phyloP scores from a whole-genome alignment of 2,888 invertebrate species.

The Operophtera brumata region DNA sequence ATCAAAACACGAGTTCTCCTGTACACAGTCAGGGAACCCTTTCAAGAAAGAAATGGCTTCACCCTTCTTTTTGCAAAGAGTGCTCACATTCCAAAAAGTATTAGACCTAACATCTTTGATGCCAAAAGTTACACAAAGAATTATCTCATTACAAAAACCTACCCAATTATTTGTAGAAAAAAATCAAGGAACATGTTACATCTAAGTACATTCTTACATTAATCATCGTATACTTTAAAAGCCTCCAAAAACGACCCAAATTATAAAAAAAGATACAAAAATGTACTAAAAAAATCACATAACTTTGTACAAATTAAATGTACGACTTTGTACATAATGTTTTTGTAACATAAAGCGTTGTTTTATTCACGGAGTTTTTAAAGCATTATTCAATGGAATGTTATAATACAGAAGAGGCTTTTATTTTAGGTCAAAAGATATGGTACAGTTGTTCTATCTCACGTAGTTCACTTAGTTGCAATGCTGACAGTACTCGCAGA shows the following conservation, averaged over 20 bases:
- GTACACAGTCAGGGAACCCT: no score
- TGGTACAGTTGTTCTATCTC: no score
- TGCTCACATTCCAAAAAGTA: slow-evolving; percentile 45
- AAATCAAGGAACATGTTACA: slow-evolving; percentile 73
- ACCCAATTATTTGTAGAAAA: slow-evolving; percentile 56
- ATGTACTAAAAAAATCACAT: slow-evolving; percentile 60
- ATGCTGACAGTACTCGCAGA: no score
- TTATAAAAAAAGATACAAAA: slow-evolving; percentile 58
- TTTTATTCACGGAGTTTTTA: slow-evolving; percentile 23
- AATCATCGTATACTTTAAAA: slow-evolving; percentile 78
- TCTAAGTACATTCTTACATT: slow-evolving; percentile 78
- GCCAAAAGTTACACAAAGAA: slow-evolving; percentile 44
- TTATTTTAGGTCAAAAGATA: slow-evolving; percentile 5
- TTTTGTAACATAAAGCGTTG: slow-evolving; percentile 23
- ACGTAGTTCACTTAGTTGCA: no score
- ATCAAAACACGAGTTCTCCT: no score
- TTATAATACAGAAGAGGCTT: slow-evolving; percentile 31
- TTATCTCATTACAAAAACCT: slow-evolving; percentile 51
- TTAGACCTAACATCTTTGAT: slow-evolving; percentile 45
- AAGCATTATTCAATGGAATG: slow-evolving; percentile 27
- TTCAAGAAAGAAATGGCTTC: slow-evolving; percentile 17
- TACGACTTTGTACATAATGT: slow-evolving; percentile 44
- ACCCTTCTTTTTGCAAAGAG: slow-evolving; percentile 26
- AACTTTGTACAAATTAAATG: slow-evolving; percentile 60
- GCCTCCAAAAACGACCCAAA: slow-evolving; percentile 75